A percentile compares a stretch with the other conserved stretches of the same genome.
phyloP scores from a whole-genome alignment of 2,888 invertebrate species.

The Pediacus dermestoides region DNA sequence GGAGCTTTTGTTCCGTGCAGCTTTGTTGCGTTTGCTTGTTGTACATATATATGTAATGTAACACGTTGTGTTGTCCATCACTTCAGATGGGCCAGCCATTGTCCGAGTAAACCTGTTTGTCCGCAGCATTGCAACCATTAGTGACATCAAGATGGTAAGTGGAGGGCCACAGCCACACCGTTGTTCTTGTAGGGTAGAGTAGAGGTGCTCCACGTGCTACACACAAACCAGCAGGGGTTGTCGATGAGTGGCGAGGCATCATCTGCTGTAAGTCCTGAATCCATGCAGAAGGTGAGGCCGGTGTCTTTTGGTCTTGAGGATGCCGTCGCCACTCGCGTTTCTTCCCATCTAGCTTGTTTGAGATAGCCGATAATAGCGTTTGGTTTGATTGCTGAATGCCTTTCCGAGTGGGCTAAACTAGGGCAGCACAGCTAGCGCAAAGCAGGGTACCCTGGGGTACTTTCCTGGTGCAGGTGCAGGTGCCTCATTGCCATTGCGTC shows the following conservation, averaged over 20 bases:
- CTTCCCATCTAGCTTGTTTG: slow-evolving; percentile 45
- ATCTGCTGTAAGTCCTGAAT: no score
- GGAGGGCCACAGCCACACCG: slow-evolving; percentile 38
- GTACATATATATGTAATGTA: slow-evolving; percentile 44
- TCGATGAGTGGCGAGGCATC: slow-evolving; percentile 4
- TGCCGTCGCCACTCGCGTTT: slow-evolving; percentile 22
- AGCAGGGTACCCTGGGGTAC: slow-evolving; percentile 21
- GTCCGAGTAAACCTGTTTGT: slow-evolving; percentile 98
- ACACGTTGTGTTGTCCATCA: slow-evolving; percentile 43
- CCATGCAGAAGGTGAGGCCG: no score
- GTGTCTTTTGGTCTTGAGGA: slow-evolving; percentile 12
- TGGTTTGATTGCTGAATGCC: slow-evolving; percentile 45
- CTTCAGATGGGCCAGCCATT: slow-evolving; percentile 85
- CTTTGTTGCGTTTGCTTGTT: slow-evolving; percentile 33
- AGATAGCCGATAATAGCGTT: no score
- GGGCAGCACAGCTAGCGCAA: slow-evolving; percentile 31
- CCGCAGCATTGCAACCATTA: slow-evolving; percentile 96
- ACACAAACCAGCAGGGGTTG: slow-evolving; percentile 45
- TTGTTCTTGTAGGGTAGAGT: slow-evolving; percentile 46
- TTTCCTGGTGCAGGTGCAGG: slow-evolving; percentile 32
- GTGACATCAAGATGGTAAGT: slow-evolving; percentile 99
- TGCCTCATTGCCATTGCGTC: slow-evolving; percentile 44
- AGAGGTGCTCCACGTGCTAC: slow-evolving; percentile 43
- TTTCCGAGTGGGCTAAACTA: no score
- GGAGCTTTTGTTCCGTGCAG: not conserved